These are phyloP conservation scores for Machimus rusticus DNA, from an alignment of 2,888 invertebrate genomes.

Conservation along the genomic window DNA sequence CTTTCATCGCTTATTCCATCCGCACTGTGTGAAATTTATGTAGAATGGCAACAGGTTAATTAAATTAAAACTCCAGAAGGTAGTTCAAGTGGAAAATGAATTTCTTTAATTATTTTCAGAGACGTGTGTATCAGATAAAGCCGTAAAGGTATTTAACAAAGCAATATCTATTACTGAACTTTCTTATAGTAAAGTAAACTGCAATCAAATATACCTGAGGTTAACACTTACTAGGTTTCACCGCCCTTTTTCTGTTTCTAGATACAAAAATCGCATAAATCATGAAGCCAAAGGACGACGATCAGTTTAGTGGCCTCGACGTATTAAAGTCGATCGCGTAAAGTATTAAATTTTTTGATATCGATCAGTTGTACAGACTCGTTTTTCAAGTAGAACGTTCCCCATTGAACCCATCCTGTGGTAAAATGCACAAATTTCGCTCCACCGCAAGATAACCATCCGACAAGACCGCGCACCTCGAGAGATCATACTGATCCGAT, in stretches of 20 bases:
- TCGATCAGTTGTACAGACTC: not conserved
- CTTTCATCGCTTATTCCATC: not conserved
- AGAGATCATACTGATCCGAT: conserved; percentile 9
- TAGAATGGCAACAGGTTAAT: not conserved
- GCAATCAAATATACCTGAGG: conserved; percentile 11
- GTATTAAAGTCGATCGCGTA: conserved; percentile 14
- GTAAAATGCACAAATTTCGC: conserved; percentile 11
- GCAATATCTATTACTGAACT: not conserved
- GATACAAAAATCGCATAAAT: not conserved
- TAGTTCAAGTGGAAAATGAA: not conserved
- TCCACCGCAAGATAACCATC: conserved; percentile 2
- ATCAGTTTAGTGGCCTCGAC: not conserved
- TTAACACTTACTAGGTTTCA: conserved; percentile 1
- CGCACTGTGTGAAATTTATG: not conserved
- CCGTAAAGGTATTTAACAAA: not conserved
- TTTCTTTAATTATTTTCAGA: not conserved
- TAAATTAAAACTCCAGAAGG: not conserved
- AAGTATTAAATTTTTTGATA: conserved; percentile 27
- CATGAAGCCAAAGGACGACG: not conserved
- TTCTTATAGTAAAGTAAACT: not conserved
- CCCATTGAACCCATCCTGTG: not conserved
- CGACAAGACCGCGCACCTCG: not conserved
- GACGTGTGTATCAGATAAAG: not conserved
- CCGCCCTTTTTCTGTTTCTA: not conserved
- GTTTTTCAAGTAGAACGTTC: not conserved